Percentiles rank a stretch among this genome's conserved stretches.
Evolutionary conservation across 2,888 invertebrate genomes (phyloP).

Genomic region (Dinocampus coccinellae): DNA sequence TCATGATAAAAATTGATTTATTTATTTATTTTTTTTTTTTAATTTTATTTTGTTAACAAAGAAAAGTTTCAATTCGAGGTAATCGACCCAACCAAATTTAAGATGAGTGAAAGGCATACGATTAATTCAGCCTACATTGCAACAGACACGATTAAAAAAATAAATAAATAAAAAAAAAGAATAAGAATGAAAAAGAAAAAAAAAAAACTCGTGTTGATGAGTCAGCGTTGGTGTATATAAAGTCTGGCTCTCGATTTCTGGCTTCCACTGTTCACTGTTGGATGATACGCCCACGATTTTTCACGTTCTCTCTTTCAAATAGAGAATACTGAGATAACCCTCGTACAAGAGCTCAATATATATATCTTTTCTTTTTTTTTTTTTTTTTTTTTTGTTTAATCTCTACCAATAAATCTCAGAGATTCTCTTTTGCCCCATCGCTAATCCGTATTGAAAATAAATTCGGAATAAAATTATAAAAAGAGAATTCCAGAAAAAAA

Average conservation of each 20-base stretch:
- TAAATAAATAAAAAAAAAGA: not conserved
- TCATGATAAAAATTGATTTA: not conserved
- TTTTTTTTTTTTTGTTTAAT: not conserved
- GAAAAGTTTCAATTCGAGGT: not conserved
- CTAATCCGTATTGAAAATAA: not conserved
- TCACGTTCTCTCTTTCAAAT: constrained; percentile 4
- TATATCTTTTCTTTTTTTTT: not conserved
- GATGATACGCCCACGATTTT: constrained; percentile 24
- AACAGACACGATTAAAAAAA: not conserved
- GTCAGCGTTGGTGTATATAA: constrained; percentile 26
- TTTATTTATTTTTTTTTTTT: not conserved
- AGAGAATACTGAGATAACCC: not conserved
- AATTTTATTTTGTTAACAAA: not conserved
- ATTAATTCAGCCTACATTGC: constrained; percentile 28
- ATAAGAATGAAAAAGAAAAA: not conserved
- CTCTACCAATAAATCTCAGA: not conserved
- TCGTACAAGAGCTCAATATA: not conserved
- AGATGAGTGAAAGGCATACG: constrained; percentile 33
- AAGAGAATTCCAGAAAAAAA: no score
- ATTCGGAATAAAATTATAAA: not conserved
- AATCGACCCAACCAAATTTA: not conserved
- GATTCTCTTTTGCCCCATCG: not conserved
- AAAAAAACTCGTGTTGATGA: constrained; percentile 19
- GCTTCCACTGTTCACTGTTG: not conserved
- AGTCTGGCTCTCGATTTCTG: not conserved